Evolutionary conservation across 2,797 vertebrate species (phyloP), one percentile per base, ranked within the genome.

Genomic region (Oreochromis grahami): DNA sequence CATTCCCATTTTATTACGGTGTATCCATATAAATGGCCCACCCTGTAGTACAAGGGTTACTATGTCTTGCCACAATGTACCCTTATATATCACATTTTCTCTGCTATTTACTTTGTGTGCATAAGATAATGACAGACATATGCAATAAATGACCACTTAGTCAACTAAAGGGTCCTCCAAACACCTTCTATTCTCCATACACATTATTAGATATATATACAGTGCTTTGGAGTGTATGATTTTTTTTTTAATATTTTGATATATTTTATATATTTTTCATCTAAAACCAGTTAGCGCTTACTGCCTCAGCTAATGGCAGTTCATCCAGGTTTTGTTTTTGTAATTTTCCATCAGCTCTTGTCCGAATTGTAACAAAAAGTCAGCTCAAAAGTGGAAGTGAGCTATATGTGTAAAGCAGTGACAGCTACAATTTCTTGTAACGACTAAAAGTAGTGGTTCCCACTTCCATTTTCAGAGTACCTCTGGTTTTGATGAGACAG

Each of bases 391-490:
- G 87, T 29, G 80, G 89, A 90, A 92, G 86, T 78, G 26, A 29
- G 14, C 24, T 19, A 7, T 68, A 83, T 78, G 53, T 38, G 76
- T 26, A 60, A 32, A 21, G 6, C 60, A 21, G 29, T 84, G 41
- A 24, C 80, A 60, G 88, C 83, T 76, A 70, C 48, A 14, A 1
- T 55, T 86, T 43, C 85, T 26, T 77, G 56, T 4, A 86, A 88
- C 6, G n/a, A n/a, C 41, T 24, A 21, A 34, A 84, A 8, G 24
- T 56, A 7, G 24, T 56, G 14, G 55, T 79, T 82, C 60, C 87
- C 79, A 91, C 86, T 89, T 91, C 87, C 83, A 76, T 86, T 92
- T 88, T 81, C 51, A 80, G 4, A 80, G 36, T 5, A 45, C 12
- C 50, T 17, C 41, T 60, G 36, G 9, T 5, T 76, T 79, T 56